These are phyloP conservation scores for Platerodrilus igneus DNA, from an alignment of 2,888 invertebrate genomes.

Conservation along the genomic window DNA sequence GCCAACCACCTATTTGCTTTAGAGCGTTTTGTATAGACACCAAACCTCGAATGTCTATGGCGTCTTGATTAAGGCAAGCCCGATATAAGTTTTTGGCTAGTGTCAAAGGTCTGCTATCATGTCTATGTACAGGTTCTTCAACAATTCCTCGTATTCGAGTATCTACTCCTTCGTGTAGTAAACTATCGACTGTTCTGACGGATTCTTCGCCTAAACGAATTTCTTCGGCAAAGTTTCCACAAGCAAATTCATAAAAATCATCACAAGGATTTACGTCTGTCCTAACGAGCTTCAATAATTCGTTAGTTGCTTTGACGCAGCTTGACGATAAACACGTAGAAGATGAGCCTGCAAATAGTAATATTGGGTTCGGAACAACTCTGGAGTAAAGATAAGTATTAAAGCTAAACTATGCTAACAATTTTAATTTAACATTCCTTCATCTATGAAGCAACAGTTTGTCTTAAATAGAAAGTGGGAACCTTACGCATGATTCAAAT, in stretches of 20 bases:
- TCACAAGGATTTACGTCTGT: constrained; percentile 26
- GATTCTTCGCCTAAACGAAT: constrained; percentile 21
- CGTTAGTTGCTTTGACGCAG: constrained; percentile 30
- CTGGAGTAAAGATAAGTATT: no score
- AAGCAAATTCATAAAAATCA: constrained; percentile 32
- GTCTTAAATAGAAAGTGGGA: no score
- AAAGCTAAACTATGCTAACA: no score
- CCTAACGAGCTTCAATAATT: constrained; percentile 29
- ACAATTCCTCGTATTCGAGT: constrained; percentile 30
- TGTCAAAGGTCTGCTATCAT: constrained; percentile 26
- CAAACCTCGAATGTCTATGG: constrained; percentile 38
- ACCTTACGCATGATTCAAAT: no score
- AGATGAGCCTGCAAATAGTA: constrained; percentile 20
- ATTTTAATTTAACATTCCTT: no score
- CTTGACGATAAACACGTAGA: constrained; percentile 26
- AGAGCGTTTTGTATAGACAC: constrained; percentile 43
- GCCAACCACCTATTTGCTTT: constrained; percentile 56
- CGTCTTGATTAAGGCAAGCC: constrained; percentile 41
- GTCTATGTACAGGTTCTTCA: constrained; percentile 23
- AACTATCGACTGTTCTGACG: constrained; percentile 17
- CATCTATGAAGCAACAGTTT: no score
- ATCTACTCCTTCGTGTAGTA: constrained; percentile 19
- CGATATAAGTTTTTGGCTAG: constrained; percentile 32
- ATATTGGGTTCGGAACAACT: no score
- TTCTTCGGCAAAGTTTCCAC: constrained; percentile 28